A percentile compares a stretch with the other conserved stretches of the same genome.
Evolutionary conservation across 2,113 vertebrate species (phyloP).

Genomic region (Platichthys flesus): DNA sequence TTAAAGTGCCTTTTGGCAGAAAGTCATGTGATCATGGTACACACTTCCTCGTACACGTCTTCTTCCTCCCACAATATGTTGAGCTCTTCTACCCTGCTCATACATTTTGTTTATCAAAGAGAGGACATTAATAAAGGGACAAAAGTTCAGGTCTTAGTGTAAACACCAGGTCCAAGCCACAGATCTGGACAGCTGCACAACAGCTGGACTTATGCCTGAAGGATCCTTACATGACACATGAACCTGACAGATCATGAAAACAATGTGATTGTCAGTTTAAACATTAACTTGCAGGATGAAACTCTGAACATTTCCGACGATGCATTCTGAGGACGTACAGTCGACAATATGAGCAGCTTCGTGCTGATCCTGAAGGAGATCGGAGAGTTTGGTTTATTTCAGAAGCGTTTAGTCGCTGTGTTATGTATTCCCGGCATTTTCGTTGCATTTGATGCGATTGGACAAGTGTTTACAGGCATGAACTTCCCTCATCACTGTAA

Average conservation of each 20-base stretch:
- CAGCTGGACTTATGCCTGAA: constrained; percentile 27
- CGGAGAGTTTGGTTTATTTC: constrained; percentile 88
- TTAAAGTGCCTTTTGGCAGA: too few relatives aligned
- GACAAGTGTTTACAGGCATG: constrained; percentile 85
- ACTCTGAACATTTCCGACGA: background rate
- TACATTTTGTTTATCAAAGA: background rate
- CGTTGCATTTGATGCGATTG: constrained; percentile 84
- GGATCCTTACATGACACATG: background rate
- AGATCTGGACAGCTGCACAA: too few relatives aligned
- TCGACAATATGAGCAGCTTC: constrained; percentile 76
- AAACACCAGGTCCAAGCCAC: background rate
- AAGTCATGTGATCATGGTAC: too few relatives aligned
- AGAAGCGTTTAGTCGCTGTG: constrained; percentile 81
- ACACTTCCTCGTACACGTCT: too few relatives aligned
- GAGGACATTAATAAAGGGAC: too few relatives aligned
- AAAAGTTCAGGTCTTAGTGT: too few relatives aligned
- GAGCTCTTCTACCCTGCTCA: too few relatives aligned
- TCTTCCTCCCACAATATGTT: background rate
- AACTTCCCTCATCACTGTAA: constrained; percentile 84
- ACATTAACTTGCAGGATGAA: constrained; percentile 55
- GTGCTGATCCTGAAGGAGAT: constrained; percentile 82
- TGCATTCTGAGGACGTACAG: background rate
- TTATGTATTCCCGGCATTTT: constrained; percentile 77
- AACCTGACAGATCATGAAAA: constrained; percentile 83
- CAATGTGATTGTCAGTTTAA: constrained; percentile 39